Conservation (phyloP, 2,113 vertebrate genomes). For the Dipodomys spectabilis region DNA sequence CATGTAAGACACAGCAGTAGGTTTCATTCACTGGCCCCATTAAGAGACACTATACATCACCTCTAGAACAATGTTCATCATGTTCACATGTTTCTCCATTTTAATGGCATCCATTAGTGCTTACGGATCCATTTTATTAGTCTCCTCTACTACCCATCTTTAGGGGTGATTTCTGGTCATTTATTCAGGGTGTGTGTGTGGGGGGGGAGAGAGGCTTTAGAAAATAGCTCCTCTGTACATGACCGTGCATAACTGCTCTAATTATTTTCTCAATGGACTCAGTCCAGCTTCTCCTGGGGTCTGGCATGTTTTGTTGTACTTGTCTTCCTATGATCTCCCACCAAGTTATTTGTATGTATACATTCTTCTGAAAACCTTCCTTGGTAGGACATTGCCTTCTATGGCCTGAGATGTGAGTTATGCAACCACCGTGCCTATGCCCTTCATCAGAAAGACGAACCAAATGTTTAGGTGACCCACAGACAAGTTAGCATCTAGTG, state of each 20-base stretch:
- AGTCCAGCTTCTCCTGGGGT: neutral
- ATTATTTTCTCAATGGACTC: neutral
- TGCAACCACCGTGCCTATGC: accelerated
- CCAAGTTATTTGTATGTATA: neutral
- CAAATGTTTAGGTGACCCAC: neutral
- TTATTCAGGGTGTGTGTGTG: neutral
- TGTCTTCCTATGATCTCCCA: neutral
- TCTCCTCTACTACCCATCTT: neutral
- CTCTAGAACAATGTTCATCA: too few species aligned
- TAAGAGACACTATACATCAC: too few species aligned
- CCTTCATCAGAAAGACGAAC: neutral
- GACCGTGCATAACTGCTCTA: too few species aligned
- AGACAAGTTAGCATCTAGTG: neutral
- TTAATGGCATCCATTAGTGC: too few species aligned
- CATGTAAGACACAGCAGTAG: too few species aligned
- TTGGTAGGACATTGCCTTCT: neutral
- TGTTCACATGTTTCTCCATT: too few species aligned
- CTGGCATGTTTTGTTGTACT: neutral
- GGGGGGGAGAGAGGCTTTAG: neutral
- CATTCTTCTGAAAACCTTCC: neutral
- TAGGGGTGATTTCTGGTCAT: neutral
- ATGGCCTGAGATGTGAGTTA: neutral
- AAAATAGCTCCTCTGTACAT: neutral
- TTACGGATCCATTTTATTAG: neutral
- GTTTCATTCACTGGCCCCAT: too few species aligned